These are phyloP conservation scores for Pterocles gutturalis DNA, from an alignment of 2,113 vertebrate genomes.

Conservation along the genomic window DNA sequence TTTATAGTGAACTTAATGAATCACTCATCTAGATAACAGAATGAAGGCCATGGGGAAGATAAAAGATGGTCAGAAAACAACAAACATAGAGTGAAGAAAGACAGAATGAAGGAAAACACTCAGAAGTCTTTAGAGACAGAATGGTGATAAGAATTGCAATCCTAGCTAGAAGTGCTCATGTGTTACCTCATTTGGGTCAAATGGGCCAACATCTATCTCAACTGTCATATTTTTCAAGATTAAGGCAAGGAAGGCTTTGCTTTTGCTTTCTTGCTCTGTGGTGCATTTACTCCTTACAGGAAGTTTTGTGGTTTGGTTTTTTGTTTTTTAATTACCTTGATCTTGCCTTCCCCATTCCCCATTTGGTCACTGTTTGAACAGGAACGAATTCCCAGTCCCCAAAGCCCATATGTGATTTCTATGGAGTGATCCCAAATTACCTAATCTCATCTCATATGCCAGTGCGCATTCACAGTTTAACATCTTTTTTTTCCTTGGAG, in stretches of 20 bases:
- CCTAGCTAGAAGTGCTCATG: background rate
- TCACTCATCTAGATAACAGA: background rate
- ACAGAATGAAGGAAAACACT: background rate
- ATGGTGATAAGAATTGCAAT: background rate
- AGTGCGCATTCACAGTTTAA: constrained; percentile 67
- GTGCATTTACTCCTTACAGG: background rate
- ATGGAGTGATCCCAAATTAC: constrained; percentile 65
- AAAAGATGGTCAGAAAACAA: background rate
- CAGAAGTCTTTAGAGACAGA: background rate
- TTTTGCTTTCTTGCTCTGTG: background rate
- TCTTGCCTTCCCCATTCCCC: constrained; percentile 8
- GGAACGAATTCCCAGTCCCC: constrained; percentile 69
- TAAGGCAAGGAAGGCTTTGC: background rate
- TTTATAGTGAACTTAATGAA: background rate
- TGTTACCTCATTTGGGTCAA: background rate
- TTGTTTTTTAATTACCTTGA: background rate
- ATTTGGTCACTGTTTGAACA: constrained; percentile 66
- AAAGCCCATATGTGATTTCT: constrained; percentile 70
- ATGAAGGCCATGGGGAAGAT: background rate
- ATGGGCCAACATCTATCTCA: background rate
- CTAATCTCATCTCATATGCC: constrained; percentile 71
- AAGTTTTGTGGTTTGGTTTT: background rate
- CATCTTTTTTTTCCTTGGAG: constrained; percentile 45
- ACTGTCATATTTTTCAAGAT: background rate
- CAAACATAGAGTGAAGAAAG: background rate